Evolutionary conservation across 2,888 invertebrate genomes (phyloP), one percentile per base, ranked within the genome.

Genomic region (Aproaerema taeniolella): DNA sequence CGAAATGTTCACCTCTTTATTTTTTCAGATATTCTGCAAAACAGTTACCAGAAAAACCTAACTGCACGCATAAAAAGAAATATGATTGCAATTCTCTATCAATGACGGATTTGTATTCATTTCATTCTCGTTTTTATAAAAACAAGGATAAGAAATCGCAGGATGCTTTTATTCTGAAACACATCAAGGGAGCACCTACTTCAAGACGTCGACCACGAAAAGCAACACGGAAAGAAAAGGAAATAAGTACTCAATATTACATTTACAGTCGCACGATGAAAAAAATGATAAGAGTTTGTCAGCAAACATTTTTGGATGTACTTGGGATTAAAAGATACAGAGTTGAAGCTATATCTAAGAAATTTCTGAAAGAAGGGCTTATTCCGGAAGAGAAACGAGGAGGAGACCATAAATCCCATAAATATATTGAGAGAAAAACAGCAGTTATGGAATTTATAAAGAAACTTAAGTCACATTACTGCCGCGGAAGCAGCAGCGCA

Each of bases 71-170:
- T 35, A 35, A 35, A 35, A 26, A 35, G 13, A 6, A 8, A 7
- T 24, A 35, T 13, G 14, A 35, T 24, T 35, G 35, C 13, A 35
- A 20, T 13, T 14, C 35, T 35, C 35, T 35, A 9, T 11, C 25
- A 35, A 35, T 35, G 35, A 35, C 12, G 12, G 26, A 35, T 14
- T 35, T 35, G 14, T 25, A 35, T 35, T 20, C 35, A 20, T 35
- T 35, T 35, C 35, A 35, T 35, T 35, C 26, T 7, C 35, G 35
- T 25, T 35, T 25, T 35, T 35, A 35, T 13, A 35, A 35, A 25
- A 35, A 26, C 15, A 35, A 35, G 16, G 26, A 35, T 35, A 35
- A 35, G 14, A n/a, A 24, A 26, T 35, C 35, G 8, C 35, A 35
- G 26, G 35, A 35, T 35, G 35, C 35, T 26, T 35, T 35, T 26